phyloP scores from a whole-genome alignment of 2,113 vertebrate genomes.

The Mastomys natalensis region DNA sequence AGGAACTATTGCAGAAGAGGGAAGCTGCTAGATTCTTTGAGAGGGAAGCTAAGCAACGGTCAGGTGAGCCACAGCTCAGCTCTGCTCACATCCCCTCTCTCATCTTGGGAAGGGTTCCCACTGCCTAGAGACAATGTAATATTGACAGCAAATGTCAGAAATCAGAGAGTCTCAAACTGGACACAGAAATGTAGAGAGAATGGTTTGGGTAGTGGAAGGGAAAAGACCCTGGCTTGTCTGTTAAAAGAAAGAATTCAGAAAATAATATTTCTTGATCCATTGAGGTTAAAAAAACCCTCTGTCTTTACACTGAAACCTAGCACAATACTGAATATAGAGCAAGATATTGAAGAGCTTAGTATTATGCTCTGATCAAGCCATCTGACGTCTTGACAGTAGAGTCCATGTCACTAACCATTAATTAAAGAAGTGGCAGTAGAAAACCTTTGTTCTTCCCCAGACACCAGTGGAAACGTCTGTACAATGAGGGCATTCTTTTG shows the following conservation, averaged over 20 bases:
- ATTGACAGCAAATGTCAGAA: background rate
- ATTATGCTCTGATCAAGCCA: background rate
- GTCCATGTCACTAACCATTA: background rate
- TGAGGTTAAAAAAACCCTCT: background rate
- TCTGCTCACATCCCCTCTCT: background rate
- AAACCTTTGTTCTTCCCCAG: background rate
- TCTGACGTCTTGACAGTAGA: background rate
- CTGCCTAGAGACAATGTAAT: background rate
- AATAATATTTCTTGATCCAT: background rate
- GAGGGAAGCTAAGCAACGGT: background rate
- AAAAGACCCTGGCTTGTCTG: background rate
- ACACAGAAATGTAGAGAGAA: background rate
- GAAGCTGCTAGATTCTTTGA: background rate
- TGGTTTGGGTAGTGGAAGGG: rapidly evolving
- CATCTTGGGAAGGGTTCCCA: background rate
- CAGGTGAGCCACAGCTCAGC: too few relatives aligned
- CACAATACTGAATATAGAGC: background rate
- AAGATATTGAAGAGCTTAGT: background rate
- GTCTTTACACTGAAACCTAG: background rate
- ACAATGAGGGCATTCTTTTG: background rate
- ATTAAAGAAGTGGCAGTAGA: background rate
- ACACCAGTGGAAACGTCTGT: too few relatives aligned
- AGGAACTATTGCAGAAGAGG: background rate
- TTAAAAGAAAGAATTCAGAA: background rate
- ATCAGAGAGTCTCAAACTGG: background rate